Evolutionary conservation across 2,797 vertebrate genomes (phyloP).

Genomic region (Pangasius sanitwongsei): DNA sequence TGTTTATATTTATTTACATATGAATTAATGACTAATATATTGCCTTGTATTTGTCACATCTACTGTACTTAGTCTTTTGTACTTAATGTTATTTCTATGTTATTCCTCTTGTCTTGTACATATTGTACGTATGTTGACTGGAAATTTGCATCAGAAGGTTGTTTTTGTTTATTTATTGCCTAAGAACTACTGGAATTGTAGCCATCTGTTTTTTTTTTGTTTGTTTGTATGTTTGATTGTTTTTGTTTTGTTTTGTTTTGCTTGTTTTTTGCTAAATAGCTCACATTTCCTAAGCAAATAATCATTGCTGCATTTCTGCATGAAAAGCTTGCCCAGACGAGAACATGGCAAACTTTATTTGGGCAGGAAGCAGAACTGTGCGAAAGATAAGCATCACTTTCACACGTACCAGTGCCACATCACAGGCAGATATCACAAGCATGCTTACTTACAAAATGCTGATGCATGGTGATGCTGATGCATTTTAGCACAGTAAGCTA

Average conservation of each 20-base stretch:
- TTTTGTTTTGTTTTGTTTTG: too few species aligned
- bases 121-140: neutral
- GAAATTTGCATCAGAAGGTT: neutral
- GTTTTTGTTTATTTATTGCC: neutral
- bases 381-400: slow-evolving; percentile 48
- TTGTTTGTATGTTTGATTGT: too few species aligned
- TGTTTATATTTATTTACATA: neutral
- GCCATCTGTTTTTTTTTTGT: neutral
- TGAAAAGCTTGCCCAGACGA: neutral
- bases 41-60: neutral
- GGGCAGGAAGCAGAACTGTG: slow-evolving; percentile 45
- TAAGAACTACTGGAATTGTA: neutral
- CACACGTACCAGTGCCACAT: slow-evolving; percentile 37
- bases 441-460: slow-evolving; percentile 39
- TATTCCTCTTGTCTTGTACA: neutral
- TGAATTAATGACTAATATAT: neutral
- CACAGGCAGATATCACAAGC: slow-evolving; percentile 27
- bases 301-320: slow-evolving; percentile 1
- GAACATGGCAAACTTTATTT: neutral
- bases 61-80: neutral
- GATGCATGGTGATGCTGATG: slow-evolving; percentile 16
- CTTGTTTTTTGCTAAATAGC: neutral
- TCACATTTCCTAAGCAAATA: neutral
- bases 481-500: slow-evolving; percentile 5
- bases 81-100: neutral